Percentiles rank a stretch among this genome's conserved stretches.
These are phyloP conservation scores for Periophthalmus magnuspinnatus DNA, from an alignment of 2,797 vertebrate genomes.

Conservation along the genomic window DNA sequence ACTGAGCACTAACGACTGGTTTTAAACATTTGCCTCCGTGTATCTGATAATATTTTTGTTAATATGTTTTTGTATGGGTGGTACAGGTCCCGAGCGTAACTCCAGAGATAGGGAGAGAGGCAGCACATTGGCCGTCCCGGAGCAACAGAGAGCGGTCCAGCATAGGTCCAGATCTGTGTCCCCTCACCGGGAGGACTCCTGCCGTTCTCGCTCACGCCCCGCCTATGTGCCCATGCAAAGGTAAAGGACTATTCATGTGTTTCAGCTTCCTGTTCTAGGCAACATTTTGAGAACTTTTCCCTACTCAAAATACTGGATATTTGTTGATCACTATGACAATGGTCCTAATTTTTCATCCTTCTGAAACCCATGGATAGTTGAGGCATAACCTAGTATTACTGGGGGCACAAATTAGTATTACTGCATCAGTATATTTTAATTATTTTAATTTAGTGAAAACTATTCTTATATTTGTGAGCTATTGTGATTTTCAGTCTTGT, in stretches of 20 bases:
- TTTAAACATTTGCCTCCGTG: not conserved
- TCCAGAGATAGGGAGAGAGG: constrained; percentile 88
- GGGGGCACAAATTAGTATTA: too few relatives aligned
- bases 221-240: constrained; percentile 97
- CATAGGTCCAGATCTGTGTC: constrained; percentile 96
- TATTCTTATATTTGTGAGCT: too few relatives aligned
- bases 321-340: too few relatives aligned
- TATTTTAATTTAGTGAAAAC: too few relatives aligned
- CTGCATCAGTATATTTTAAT: too few relatives aligned
- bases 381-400: too few relatives aligned
- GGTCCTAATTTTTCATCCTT: too few relatives aligned
- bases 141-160: constrained; percentile 89
- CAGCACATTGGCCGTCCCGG: constrained; percentile 90
- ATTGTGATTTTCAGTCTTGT: too few relatives aligned
- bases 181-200: constrained; percentile 93
- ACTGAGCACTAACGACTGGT: not conserved
- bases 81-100: constrained; percentile 86
- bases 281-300: too few relatives aligned
- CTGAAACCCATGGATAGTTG: too few relatives aligned
- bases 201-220: constrained; percentile 91
- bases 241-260: constrained; percentile 60
- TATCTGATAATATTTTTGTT: not conserved
- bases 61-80: constrained; percentile 14
- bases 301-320: too few relatives aligned
- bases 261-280: not conserved